These are phyloP conservation scores for Amia ocellicauda DNA, from an alignment of 2,113 vertebrate genomes.

Conservation along the genomic window DNA sequence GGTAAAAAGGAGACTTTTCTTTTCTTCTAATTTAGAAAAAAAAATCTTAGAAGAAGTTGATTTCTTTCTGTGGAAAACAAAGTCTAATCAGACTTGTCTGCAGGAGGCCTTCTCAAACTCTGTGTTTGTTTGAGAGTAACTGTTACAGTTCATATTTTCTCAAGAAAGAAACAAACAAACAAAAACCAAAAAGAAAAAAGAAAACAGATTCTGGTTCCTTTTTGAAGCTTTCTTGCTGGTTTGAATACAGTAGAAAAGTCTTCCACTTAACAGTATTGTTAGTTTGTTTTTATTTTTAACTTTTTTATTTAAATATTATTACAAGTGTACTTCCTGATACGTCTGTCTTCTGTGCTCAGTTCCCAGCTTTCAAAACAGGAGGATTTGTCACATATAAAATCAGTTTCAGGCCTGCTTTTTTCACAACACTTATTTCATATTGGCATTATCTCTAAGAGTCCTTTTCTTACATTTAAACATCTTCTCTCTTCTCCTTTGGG, in stretches of 20 bases:
- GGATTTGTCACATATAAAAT: conserved; percentile 25
- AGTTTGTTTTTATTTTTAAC: conserved; percentile 39
- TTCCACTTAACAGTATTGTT: conserved; percentile 70
- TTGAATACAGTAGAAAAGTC: conserved; percentile 85
- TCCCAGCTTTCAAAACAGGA: conserved; percentile 55
- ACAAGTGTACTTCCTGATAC: conserved; percentile 65
- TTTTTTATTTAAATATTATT: conserved; percentile 53
- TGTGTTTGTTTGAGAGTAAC: conserved; percentile 47
- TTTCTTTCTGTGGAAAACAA: conserved; percentile 55
- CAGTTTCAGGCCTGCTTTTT: conserved; percentile 38
- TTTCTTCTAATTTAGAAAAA: conserved; percentile 76
- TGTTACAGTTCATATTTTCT: conserved; percentile 49
- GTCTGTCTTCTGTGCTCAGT: conserved; percentile 83
- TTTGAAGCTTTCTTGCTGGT: conserved; percentile 88
- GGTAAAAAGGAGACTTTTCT: conserved; percentile 76
- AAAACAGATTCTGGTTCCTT: conserved; percentile 53
- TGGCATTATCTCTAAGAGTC: conserved; percentile 54
- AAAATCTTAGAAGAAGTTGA: conserved; percentile 60
- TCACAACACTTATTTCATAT: conserved; percentile 51
- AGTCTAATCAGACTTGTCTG: conserved; percentile 52
- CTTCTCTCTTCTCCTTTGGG: conserved; percentile 61
- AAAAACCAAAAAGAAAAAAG: conserved; percentile 53
- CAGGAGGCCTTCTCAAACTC: conserved; percentile 44
- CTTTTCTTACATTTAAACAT: conserved; percentile 75
- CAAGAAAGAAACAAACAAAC: too few species aligned